phyloP scores from a whole-genome alignment of 1,140 invertebrate species.

The Brachionus sp. region DNA sequence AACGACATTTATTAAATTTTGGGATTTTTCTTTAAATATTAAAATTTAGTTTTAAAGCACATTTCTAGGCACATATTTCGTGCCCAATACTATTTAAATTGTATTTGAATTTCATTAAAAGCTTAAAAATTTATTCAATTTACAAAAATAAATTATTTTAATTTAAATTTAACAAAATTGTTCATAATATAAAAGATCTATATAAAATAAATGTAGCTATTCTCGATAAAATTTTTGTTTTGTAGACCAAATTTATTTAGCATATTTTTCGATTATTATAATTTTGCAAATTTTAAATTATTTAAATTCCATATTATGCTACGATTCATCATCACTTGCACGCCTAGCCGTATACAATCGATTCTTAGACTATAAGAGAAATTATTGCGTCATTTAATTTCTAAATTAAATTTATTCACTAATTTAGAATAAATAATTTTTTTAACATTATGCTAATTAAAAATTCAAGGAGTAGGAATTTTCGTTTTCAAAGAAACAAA shows the following conservation, averaged over 20 bases:
- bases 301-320: not conserved
- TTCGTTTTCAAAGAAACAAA: not conserved
- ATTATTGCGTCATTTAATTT: constrained; percentile 9
- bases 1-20: not conserved
- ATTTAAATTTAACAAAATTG: not conserved
- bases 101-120: not conserved
- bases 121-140: constrained; percentile 11
- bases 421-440: constrained; percentile 14
- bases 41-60: not conserved
- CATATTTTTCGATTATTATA: not conserved
- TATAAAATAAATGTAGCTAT: not conserved
- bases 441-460: constrained; percentile 6
- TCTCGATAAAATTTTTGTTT: not conserved
- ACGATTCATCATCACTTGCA: not conserved
- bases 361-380: not conserved
- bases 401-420: too few species aligned
- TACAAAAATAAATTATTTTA: constrained; percentile 25
- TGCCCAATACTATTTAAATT: not conserved
- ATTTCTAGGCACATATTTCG: not conserved
- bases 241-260: not conserved
- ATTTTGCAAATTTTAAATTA: not conserved
- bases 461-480: not conserved
- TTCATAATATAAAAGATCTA: not conserved
- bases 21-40: not conserved
- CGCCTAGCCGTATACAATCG: not conserved